These are phyloP conservation scores for Gallinago nigripennis DNA, from an alignment of 2,797 vertebrate genomes.

Conservation along the genomic window DNA sequence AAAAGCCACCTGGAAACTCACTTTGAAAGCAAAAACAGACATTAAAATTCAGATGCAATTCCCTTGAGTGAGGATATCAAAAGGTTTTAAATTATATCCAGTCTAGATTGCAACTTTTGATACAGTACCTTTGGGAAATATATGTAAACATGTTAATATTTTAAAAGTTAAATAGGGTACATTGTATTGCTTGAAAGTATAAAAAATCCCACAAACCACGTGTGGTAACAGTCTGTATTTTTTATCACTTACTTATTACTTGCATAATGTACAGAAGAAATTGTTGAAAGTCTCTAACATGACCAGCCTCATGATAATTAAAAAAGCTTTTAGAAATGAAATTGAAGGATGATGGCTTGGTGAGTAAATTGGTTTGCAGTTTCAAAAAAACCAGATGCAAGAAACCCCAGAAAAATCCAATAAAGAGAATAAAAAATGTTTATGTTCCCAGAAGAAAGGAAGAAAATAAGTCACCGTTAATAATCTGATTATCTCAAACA, in stretches of 20 bases:
- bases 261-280: neutral
- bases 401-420: neutral
- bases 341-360: neutral
- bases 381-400: neutral
- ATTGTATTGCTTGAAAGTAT: neutral
- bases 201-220: neutral
- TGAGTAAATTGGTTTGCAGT: neutral
- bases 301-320: neutral
- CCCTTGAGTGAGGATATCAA: neutral
- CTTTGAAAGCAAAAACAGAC: neutral
- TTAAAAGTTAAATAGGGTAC: neutral
- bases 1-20: neutral
- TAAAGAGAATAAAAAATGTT: neutral
- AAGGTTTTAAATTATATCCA: neutral
- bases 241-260: neutral
- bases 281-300: neutral
- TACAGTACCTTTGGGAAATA: constrained; percentile 13
- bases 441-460: neutral
- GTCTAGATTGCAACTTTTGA: neutral
- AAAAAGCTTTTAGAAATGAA: constrained; percentile 15
- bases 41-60: neutral
- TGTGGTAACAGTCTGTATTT: neutral
- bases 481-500: neutral
- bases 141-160: neutral
- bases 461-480: neutral